Evolutionary conservation across 2,797 vertebrate genomes (phyloP), one percentile per base, ranked within the genome.

Genomic region (Hippopotamyrus pictus): DNA sequence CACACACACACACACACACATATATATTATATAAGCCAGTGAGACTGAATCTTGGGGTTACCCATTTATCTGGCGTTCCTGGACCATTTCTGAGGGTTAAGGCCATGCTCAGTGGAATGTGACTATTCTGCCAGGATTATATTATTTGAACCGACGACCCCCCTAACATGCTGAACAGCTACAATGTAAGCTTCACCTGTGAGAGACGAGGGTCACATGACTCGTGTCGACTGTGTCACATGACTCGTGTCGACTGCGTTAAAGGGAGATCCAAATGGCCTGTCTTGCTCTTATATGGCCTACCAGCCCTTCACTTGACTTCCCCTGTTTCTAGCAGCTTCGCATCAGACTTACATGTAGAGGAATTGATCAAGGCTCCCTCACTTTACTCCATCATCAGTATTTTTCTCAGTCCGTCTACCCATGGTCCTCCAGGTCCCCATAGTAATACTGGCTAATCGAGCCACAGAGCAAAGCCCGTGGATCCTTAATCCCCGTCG

Each of bases 381-480:
- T 96, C 97, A 96, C 95, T 96, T 97, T 97, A 96, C 41, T 97
- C 96, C 96, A 96, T 97, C 96, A 96, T 94, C 94, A 96, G 95
- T 95, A 94, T 95, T 96, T 95, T 95, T 12, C 62, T 69, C 25
- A 14, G 12, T 69, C 62, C 14, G 25, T 29, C 95, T 95, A 95
- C 95, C 94, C 95, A 95, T 94, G 33, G 2, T 7, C 33, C 17
- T 19, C 12, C 5, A 3, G 37, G 33, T 69, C 17, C 95, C 95
- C 94, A 92, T 93, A 93, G 44, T 90, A 94, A 94, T 93, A 93
- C 94, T 92, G 91, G 73, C 94, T 93, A 95, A 91, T 93, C 93
- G 94, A 94, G 93, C 95, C 95, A 95, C 95, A 95, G 95, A 95
- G 73, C 94, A 94, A 95, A 94, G 94, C 89, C 53, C 46, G 91